Conservation (phyloP, 2,113 vertebrate genomes). For the Sorex araneus region DNA sequence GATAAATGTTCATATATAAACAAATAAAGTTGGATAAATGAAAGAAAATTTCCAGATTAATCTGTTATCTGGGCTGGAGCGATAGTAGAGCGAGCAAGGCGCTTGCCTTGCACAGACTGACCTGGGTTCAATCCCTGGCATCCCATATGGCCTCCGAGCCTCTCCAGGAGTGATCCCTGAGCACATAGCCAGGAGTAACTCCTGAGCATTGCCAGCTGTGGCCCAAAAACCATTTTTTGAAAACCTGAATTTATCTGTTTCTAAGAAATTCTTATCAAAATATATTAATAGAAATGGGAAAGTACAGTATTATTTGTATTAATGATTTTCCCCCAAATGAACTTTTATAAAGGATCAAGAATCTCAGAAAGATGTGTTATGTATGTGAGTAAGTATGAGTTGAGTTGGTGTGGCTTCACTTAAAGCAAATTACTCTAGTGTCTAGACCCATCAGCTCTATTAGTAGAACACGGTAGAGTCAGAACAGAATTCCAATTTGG, state of each 20-base stretch:
- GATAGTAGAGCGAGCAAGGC: too few species aligned
- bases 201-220: background rate
- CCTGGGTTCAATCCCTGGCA: too few species aligned
- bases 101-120: too few species aligned
- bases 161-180: too few species aligned
- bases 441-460: background rate
- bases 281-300: background rate
- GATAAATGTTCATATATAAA: background rate
- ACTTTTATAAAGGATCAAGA: conserved; percentile 23
- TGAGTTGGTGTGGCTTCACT: background rate
- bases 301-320: background rate
- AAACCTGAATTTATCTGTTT: conserved; percentile 23
- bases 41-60: conserved; percentile 40
- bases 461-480: background rate
- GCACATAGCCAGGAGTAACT: too few species aligned
- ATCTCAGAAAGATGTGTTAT: background rate
- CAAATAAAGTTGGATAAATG: conserved; percentile 22
- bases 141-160: too few species aligned
- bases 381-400: background rate
- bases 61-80: background rate
- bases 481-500: conserved; percentile 49
- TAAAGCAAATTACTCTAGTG: background rate
- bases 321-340: background rate
- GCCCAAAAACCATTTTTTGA: too few species aligned
- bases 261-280: conserved; percentile 45